Evolutionary conservation across 2,888 invertebrate species (phyloP).

Genomic region (Lycocerus yunnanus): DNA sequence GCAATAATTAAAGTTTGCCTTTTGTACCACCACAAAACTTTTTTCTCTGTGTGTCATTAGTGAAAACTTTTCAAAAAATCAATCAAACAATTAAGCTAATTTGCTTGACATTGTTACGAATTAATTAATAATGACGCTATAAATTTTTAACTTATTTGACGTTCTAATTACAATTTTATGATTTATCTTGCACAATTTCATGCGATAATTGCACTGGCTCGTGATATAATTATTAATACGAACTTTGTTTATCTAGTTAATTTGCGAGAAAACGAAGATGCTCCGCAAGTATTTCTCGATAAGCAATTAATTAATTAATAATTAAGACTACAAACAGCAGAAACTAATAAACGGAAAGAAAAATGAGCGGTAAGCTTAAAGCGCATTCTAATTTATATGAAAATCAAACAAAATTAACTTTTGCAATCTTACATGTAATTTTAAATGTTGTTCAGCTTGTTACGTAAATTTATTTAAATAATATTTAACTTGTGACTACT

Average conservation of each 20-base stretch:
- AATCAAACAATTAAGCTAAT: not conserved
- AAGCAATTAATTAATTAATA: not conserved
- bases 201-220: not conserved
- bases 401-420: conserved; percentile 29
- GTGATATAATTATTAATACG: not conserved
- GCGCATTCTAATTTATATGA: conserved; percentile 4
- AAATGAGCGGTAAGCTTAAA: not conserved
- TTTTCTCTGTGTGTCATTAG: no score
- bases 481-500: conserved; percentile 35
- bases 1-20: no score
- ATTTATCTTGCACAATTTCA: not conserved
- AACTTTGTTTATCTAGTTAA: not conserved
- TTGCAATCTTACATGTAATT: conserved; percentile 31
- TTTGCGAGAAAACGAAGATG: not conserved
- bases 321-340: no score
- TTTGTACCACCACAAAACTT: no score
- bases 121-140: not conserved
- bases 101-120: not conserved
- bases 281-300: not conserved
- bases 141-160: not conserved
- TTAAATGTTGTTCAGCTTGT: conserved; percentile 34
- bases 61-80: no score
- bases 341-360: not conserved
- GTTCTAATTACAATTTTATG: not conserved
- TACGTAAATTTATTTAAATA: conserved; percentile 38